Percentiles rank a stretch among this genome's conserved stretches.
phyloP scores from a whole-genome alignment of 2,113 vertebrate genomes.

The Hyperopisus bebe region DNA sequence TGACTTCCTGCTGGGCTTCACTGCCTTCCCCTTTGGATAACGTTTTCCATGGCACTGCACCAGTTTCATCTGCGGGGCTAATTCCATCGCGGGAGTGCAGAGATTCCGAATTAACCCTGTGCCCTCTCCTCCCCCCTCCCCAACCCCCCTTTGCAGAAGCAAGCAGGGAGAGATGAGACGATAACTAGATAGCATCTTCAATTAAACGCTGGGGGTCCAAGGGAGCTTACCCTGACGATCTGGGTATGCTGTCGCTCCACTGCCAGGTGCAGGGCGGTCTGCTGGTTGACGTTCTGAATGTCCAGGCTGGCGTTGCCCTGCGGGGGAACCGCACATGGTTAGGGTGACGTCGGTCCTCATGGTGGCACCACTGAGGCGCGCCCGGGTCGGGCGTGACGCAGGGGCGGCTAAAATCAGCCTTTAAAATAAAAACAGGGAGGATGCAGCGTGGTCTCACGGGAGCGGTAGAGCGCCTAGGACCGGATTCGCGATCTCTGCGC shows the following conservation, averaged over 20 bases:
- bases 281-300: slow-evolving; percentile 98
- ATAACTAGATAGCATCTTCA: slow-evolving; percentile 26
- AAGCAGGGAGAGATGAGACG: slow-evolving; percentile 7
- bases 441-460: neutral
- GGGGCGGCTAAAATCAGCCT: neutral
- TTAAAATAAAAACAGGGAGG: neutral
- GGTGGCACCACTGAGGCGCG: neutral
- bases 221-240: slow-evolving; percentile 83
- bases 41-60: slow-evolving; percentile 39
- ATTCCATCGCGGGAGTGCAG: slow-evolving; percentile 48
- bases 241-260: slow-evolving; percentile 97
- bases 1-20: slow-evolving; percentile 25
- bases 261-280: slow-evolving; percentile 91
- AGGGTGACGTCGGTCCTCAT: slow-evolving; percentile 4
- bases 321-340: slow-evolving; percentile 24
- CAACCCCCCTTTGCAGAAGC: slow-evolving; percentile 17
- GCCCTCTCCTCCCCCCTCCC: slow-evolving; percentile 20
- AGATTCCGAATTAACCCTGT: slow-evolving; percentile 38
- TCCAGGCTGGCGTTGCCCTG: slow-evolving; percentile 95
- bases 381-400: neutral
- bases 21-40: slow-evolving; percentile 22
- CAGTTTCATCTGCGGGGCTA: slow-evolving; percentile 40
- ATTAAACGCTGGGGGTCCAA: neutral
- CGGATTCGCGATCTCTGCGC: neutral
- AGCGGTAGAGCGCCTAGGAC: neutral